phyloP scores from a whole-genome alignment of 2,113 vertebrate genomes.

The Rhinoderma darwinii region DNA sequence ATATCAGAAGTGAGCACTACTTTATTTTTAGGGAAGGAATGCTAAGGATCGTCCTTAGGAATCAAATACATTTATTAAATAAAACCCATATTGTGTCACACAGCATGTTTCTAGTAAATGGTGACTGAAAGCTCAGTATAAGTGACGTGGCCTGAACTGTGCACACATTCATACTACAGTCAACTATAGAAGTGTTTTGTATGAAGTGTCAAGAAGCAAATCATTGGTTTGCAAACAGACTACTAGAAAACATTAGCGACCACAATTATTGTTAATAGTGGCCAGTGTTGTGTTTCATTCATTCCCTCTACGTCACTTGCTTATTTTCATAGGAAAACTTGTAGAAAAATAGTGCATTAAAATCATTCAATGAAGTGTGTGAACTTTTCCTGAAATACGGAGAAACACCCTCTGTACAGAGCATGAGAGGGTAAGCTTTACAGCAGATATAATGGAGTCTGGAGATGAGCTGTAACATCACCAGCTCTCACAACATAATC shows the following conservation, averaged over 20 bases:
- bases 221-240: background rate
- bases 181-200: background rate
- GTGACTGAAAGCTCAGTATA: background rate
- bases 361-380: background rate
- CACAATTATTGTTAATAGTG: background rate
- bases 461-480: background rate
- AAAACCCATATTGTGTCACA: background rate
- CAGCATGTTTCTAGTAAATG: background rate
- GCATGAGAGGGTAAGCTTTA: too few relatives aligned
- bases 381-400: background rate
- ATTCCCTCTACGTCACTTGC: background rate
- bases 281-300: background rate
- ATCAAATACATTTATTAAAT: background rate
- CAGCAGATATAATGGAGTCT: too few relatives aligned
- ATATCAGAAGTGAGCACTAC: background rate
- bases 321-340: background rate
- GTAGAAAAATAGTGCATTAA: background rate
- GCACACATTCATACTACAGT: background rate
- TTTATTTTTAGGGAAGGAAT: background rate
- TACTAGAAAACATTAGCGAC: background rate
- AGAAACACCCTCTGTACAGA: background rate
- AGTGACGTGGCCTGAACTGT: background rate
- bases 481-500: background rate
- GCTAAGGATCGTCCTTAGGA: constrained; percentile 1
- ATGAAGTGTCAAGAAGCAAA: background rate